Evolutionary conservation across 2,888 invertebrate species (phyloP).

Genomic region (Oscheius onirici): DNA sequence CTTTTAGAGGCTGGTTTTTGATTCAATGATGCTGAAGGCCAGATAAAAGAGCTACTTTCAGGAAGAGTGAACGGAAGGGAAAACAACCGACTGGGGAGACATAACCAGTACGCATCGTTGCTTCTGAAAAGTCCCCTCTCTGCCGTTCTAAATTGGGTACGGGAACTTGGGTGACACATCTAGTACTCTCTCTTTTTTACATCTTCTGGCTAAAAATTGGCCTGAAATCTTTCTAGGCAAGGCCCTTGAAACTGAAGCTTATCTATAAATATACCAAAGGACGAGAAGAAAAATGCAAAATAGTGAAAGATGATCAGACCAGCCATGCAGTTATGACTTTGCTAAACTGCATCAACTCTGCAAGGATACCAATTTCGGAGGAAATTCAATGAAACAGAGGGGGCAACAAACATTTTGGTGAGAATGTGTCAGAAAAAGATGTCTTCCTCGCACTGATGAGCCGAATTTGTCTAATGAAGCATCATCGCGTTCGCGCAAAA

Average conservation of each 20-base stretch:
- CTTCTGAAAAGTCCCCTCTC: no score
- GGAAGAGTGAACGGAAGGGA: neutral
- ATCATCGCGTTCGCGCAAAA: neutral
- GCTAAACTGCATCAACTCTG: neutral
- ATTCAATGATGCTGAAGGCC: neutral
- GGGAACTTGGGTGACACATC: no score
- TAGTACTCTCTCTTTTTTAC: no score
- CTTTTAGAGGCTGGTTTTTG: neutral
- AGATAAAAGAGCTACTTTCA: neutral
- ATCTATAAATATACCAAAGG: neutral
- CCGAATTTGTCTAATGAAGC: conserved; percentile 16
- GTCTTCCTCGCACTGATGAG: neutral
- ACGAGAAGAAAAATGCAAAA: neutral
- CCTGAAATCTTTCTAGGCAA: no score
- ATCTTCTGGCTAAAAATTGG: no score
- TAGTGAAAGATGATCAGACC: neutral
- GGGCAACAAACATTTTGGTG: neutral
- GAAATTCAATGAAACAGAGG: neutral
- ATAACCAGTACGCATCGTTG: no score
- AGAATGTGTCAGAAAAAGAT: neutral
- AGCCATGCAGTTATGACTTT: neutral
- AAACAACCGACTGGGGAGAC: neutral
- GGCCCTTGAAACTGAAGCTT: no score
- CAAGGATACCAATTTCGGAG: neutral
- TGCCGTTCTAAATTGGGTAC: no score